Percentiles rank a stretch among this genome's conserved stretches.
Evolutionary conservation across 1,140 invertebrate species (phyloP).

Genomic region (Cecropterus lyciades): DNA sequence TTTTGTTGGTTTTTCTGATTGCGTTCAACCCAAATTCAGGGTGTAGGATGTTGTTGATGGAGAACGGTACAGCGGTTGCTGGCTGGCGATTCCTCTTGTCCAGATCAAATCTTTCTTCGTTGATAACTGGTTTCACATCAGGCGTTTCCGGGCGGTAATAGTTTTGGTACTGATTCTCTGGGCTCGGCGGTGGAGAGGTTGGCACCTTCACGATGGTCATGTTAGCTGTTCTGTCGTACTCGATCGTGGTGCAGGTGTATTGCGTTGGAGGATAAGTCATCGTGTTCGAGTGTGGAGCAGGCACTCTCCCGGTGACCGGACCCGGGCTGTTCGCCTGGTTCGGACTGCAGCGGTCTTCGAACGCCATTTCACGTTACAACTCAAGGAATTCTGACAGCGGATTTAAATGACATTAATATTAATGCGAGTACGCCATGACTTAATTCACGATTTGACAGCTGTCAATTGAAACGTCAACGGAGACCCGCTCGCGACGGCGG

Average conservation of each 20-base stretch:
- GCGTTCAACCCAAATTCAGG: conserved; percentile 80
- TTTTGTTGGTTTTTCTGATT: conserved; percentile 72
- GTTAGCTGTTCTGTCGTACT: conserved; percentile 59
- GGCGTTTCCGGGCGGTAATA: conserved; percentile 72
- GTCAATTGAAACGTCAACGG: conserved; percentile 62
- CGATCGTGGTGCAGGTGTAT: conserved; percentile 76
- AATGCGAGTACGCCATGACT: conserved; percentile 54
- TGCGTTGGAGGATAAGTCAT: conserved; percentile 56
- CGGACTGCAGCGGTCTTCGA: conserved; percentile 86
- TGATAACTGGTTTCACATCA: conserved; percentile 67
- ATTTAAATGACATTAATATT: conserved; percentile 63
- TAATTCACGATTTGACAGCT: conserved; percentile 56
- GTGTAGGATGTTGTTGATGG: conserved; percentile 77
- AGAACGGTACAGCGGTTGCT: conserved; percentile 66
- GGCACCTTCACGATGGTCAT: conserved; percentile 71
- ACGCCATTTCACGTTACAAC: conserved; percentile 78
- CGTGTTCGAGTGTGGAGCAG: conserved; percentile 61
- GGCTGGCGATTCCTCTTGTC: conserved; percentile 57
- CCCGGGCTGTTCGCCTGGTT: conserved; percentile 85
- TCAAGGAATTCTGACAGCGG: conserved; percentile 17
- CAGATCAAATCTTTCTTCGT: conserved; percentile 52
- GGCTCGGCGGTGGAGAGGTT: conserved; percentile 59
- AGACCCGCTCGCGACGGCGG: conserved; percentile 61
- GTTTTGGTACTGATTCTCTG: conserved; percentile 60
- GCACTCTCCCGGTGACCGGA: conserved; percentile 67